A percentile compares a stretch with the other conserved stretches of the same genome.
phyloP scores from a whole-genome alignment of 2,888 invertebrate species.

The Trichopoda pennipes region DNA sequence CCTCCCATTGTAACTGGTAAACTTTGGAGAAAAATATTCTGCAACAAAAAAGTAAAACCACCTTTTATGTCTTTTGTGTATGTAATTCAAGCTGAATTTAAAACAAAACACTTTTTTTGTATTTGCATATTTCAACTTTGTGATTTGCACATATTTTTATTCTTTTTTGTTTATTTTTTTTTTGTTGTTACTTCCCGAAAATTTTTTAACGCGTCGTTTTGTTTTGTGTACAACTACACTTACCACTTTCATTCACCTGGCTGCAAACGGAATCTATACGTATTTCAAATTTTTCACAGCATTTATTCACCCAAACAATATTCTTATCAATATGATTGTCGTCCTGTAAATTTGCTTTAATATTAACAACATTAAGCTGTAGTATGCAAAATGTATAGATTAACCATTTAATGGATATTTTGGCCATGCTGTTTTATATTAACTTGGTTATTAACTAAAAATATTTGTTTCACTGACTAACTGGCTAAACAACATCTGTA shows the following conservation, averaged over 20 bases:
- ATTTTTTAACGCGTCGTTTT: constrained; percentile 11
- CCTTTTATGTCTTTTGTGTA: background rate
- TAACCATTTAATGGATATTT: constrained; percentile 50
- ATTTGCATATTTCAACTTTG: constrained; percentile 4
- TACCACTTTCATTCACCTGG: constrained; percentile 84
- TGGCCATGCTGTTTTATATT: constrained; percentile 50
- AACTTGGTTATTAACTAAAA: constrained; percentile 38
- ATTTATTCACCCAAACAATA: constrained; percentile 87
- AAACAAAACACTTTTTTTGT: background rate
- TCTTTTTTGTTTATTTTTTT: constrained; percentile 40
- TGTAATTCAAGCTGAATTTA: background rate
- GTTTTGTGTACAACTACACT: constrained; percentile 74
- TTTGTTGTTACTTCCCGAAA: constrained; percentile 13
- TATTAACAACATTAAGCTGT: constrained; percentile 4
- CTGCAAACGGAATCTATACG: constrained; percentile 86
- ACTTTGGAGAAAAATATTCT: constrained; percentile 83
- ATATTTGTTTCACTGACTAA: constrained; percentile 43
- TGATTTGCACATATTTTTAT: constrained; percentile 3
- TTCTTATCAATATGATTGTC: constrained; percentile 63
- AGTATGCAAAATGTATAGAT: constrained; percentile 47
- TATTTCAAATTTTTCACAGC: constrained; percentile 88
- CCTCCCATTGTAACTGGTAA: constrained; percentile 84
- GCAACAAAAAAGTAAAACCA: constrained; percentile 54
- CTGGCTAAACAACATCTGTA: constrained; percentile 64
- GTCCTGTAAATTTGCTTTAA: constrained; percentile 55